Base-by-base conservation (phyloP, 2,888 invertebrate species). In the Eutolmus rufibarbis region DNA sequence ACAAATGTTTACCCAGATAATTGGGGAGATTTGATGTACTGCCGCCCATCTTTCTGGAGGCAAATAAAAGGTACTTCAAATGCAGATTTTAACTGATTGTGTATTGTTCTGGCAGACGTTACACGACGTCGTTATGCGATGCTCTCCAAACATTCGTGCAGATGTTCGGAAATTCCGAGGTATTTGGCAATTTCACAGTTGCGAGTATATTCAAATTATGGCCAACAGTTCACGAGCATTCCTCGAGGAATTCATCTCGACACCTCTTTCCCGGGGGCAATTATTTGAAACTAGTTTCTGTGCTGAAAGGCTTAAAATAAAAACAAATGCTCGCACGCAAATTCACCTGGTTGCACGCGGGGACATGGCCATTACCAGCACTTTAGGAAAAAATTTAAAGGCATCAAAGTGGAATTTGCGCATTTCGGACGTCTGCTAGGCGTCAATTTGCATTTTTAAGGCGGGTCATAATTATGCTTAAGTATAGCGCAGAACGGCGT, bases 371-470 rank as follows among this genome's bases (percentile, higher is more conserved):
- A 76, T 37, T 76, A 76, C 16, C 76, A 37, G 9, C 76, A 76
- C 37, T 34, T 76, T 34, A 34, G 37, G 76, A 76, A 40, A 34
- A 76, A 37, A 37, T 76, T 76, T 0, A 76, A 76, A 37, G 76
- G 16, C 31, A 7, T 76, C 76, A 37, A 46, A n/a, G 76, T 76
- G 40, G n/a, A 76, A 76, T 34, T 16, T 19, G 40, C 19, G n/a
- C 14, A 28, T 66, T 66, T 40, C 76, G 76, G 76, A 76, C 34
- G 19, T 28, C 76, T 76, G 76, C 16, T 76, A 37, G 76, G 37
- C 37, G 76, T 76, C 76, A 76, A 76, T 76, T 76, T 76, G 76
- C 76, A 76, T 76, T 76, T 76, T 76, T 76, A 66, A 66, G 66
- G 66, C 4, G 66, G 76, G 76, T 76, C 76, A 76, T 16, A 76